These are phyloP conservation scores for Zapus hudsonius DNA, from an alignment of 2,113 vertebrate species.

Conservation along the genomic window DNA sequence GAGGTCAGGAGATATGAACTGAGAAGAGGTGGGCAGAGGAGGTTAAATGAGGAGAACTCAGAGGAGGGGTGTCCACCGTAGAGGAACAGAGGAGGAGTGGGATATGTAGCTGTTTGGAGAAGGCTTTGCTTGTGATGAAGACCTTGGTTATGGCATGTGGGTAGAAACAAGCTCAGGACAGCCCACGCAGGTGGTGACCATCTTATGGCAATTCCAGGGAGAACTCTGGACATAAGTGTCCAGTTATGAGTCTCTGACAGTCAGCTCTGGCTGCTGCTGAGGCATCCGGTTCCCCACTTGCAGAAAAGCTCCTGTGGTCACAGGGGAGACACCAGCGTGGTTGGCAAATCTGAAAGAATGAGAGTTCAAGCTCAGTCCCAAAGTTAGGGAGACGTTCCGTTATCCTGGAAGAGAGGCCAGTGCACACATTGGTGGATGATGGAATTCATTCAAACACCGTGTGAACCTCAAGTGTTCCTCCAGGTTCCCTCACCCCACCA, in stretches of 20 bases:
- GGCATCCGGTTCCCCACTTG: accelerated
- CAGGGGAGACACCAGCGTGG: accelerated
- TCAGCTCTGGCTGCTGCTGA: neutral
- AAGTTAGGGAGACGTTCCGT: no score
- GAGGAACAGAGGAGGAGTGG: neutral
- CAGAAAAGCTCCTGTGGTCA: accelerated
- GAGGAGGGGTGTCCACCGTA: no score
- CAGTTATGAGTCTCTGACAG: accelerated
- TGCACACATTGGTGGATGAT: neutral
- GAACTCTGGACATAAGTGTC: accelerated
- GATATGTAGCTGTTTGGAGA: no score
- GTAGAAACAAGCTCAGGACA: accelerated
- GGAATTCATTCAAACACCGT: neutral
- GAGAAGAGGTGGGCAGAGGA: no score
- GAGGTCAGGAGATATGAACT: no score
- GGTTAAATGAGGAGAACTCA: no score
- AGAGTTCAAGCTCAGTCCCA: no score
- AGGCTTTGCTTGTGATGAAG: neutral
- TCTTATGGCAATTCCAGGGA: neutral
- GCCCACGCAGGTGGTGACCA: no score
- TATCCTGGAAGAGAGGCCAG: neutral
- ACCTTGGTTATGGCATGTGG: accelerated
- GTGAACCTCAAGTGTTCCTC: accelerated
- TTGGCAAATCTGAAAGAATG: no score
- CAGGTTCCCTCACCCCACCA: neutral